phyloP scores from a whole-genome alignment of 2,888 invertebrate genomes.

The Hoplodrina ambigua region DNA sequence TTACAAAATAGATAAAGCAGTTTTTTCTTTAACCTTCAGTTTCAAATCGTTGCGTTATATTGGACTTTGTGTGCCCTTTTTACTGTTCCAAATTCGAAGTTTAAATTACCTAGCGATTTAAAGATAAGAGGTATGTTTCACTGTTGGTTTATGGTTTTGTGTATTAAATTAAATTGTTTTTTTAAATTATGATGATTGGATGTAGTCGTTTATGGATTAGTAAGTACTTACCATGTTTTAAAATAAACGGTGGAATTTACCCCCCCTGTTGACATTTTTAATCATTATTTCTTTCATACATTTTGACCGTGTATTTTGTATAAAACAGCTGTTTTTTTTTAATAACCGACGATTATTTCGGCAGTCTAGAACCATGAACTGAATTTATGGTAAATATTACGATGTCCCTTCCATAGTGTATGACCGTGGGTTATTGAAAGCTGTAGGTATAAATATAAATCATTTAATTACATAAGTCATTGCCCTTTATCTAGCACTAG shows the following conservation, averaged over 20 bases:
- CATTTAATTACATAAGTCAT: no score
- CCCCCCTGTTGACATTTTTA: no score
- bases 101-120: conserved; percentile 48
- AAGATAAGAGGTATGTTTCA: conserved; percentile 57
- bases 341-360: no score
- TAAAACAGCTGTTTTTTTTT: no score
- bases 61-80: conserved; percentile 27
- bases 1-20: conserved; percentile 11
- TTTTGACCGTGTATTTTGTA: no score
- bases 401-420: no score
- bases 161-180: conserved; percentile 7
- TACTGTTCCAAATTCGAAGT: conserved; percentile 42
- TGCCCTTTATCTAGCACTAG: not conserved
- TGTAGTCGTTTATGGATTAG: not conserved
- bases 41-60: conserved; percentile 15
- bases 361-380: no score
- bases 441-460: no score
- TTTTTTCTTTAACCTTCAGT: conserved; percentile 14
- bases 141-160: conserved; percentile 28
- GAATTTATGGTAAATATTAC: no score
- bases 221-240: not conserved
- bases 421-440: not conserved
- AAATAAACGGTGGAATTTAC: not conserved
- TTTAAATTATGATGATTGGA: conserved; percentile 3
- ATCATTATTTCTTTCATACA: no score